Evolutionary conservation across 1,140 invertebrate species (phyloP), one percentile per base, ranked within the genome.

Genomic region (Panonychus citri): DNA sequence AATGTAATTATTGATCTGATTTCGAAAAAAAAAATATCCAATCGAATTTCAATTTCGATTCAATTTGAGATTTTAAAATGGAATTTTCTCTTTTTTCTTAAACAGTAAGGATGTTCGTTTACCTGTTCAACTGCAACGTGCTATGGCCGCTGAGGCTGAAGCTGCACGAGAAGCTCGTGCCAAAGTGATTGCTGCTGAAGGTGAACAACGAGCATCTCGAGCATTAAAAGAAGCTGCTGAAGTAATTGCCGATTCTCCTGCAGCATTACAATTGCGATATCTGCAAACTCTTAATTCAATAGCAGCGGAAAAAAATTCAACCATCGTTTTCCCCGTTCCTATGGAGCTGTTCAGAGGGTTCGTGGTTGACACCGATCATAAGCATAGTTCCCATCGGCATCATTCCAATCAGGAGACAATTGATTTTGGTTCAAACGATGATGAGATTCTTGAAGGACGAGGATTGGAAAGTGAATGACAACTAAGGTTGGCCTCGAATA

Each of bases 271-370:
- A 66, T 69, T 79, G 2, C 68, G 76, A 28, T 77, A 78, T 62
- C 65, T 78, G 25, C 78, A 94, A 75, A 91, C 88, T 5, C 72
- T 96, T 53, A 94, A 83, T 69, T 83, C 84, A 12, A 93, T 96
- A 68, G 88, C 88, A 43, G 86, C 88, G 1, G 91, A 96, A 75
- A 95, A 94, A 73, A 95, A 94, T 69, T 94, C 90, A 4, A 96
- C 91, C 13, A 95, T 96, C 64, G 85, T 96, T 57, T 96, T 96
- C 71, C 91, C 90, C 25, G 74, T 59, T 40, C 58, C 58, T 43
- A 55, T 59, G 58, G 58, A 59, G 52, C 21, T 59, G n/a, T 59
- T 59, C 42, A 56, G 43, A 48, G 58, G 58, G 13, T 51, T 51
- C 12, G 21, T 43, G 30, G 43, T 46, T 19, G 5, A n/a, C n/a